Evolutionary conservation across 2,113 vertebrate species (phyloP).

Genomic region (Gallinago undulata): DNA sequence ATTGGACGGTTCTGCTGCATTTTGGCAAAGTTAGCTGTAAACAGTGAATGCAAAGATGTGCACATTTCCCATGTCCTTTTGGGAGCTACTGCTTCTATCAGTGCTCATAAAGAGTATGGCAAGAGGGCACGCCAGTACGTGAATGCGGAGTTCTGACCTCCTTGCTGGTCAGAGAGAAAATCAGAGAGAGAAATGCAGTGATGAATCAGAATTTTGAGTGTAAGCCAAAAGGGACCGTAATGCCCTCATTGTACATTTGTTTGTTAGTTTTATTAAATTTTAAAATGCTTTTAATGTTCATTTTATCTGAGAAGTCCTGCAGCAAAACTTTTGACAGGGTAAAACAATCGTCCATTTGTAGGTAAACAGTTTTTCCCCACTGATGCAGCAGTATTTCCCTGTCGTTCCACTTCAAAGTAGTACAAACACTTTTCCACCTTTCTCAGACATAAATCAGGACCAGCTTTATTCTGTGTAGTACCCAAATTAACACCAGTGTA

Average conservation of each 20-base stretch:
- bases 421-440: neutral
- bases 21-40: neutral
- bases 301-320: neutral
- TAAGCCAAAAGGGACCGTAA: neutral
- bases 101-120: neutral
- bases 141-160: neutral
- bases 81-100: neutral
- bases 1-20: neutral
- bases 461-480: neutral
- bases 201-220: neutral
- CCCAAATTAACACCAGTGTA: neutral
- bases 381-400: neutral
- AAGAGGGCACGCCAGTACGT: rapidly evolving
- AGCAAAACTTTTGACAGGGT: neutral
- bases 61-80: neutral
- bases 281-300: neutral
- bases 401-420: neutral
- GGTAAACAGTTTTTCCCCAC: neutral
- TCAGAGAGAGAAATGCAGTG: neutral
- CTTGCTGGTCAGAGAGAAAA: neutral
- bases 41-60: neutral
- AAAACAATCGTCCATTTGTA: neutral
- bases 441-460: neutral
- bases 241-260: neutral
- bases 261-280: neutral